These are phyloP conservation scores for Nephrotoma guestfalica DNA, from an alignment of 2,888 invertebrate species.

Conservation along the genomic window DNA sequence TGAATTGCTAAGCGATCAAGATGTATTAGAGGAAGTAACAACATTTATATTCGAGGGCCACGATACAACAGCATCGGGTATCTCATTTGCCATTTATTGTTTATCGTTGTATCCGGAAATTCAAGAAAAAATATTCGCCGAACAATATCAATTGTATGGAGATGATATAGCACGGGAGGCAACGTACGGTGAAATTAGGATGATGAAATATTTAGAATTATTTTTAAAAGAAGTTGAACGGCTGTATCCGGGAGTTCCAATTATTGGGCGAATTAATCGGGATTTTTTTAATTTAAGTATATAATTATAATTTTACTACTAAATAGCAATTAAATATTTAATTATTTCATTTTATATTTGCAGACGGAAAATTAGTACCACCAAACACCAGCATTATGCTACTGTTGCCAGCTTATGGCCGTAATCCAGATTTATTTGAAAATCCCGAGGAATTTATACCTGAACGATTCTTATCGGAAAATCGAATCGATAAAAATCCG, in stretches of 20 bases:
- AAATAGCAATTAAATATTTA: not conserved
- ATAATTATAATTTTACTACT: not conserved
- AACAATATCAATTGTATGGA: slow-evolving; percentile 34
- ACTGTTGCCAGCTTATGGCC: slow-evolving; percentile 5
- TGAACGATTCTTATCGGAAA: slow-evolving; percentile 35
- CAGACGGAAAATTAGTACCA: slow-evolving; percentile 25
- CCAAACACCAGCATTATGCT: slow-evolving; percentile 19
- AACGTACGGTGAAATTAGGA: slow-evolving; percentile 21
- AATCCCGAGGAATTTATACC: slow-evolving; percentile 31
- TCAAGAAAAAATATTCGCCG: slow-evolving; percentile 37
- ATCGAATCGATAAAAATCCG: slow-evolving; percentile 27
- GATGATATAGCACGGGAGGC: slow-evolving; percentile 22
- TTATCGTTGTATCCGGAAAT: slow-evolving; percentile 36
- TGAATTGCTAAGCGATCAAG: slow-evolving; percentile 18
- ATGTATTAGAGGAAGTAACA: slow-evolving; percentile 28
- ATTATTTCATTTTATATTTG: not conserved
- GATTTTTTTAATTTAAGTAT: slow-evolving; percentile 23
- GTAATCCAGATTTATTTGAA: slow-evolving; percentile 18
- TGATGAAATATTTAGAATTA: slow-evolving; percentile 27
- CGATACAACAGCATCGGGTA: slow-evolving; percentile 43
- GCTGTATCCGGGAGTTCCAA: slow-evolving; percentile 26
- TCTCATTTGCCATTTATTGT: slow-evolving; percentile 36
- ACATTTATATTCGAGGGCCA: slow-evolving; percentile 37
- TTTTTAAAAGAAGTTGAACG: slow-evolving; percentile 26
- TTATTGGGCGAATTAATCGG: slow-evolving; percentile 20